Evolutionary conservation across 64 coral and sea anemone genomes (phyloP).

Genomic region (Acropora yongei): DNA sequence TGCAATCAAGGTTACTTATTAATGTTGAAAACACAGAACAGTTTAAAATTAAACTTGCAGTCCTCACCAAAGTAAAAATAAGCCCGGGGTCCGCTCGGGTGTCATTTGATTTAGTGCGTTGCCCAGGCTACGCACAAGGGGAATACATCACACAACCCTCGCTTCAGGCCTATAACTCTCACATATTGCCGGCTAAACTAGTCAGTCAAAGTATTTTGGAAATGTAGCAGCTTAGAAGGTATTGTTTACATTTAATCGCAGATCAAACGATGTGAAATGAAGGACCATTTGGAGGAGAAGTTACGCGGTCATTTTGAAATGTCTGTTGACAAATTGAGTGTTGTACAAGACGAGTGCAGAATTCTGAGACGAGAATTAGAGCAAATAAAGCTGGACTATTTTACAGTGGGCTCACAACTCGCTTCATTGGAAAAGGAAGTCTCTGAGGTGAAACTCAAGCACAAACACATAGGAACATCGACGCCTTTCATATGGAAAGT

Average conservation of each 20-base stretch:
- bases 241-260: neutral
- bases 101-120: too few relatives aligned
- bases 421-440: constrained; percentile 6
- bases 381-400: neutral
- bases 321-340: constrained; percentile 19
- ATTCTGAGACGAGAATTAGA: constrained; percentile 31
- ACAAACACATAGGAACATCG: constrained; percentile 25
- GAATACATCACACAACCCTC: too few relatives aligned
- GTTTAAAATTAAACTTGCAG: too few relatives aligned
- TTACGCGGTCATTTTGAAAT: constrained; percentile 37
- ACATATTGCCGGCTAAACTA: too few relatives aligned
- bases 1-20: too few relatives aligned
- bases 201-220: neutral
- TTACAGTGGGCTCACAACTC: neutral
- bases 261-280: constrained; percentile 28
- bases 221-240: neutral
- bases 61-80: too few relatives aligned
- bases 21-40: too few relatives aligned
- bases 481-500: constrained; percentile 30
- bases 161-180: too few relatives aligned
- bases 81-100: too few relatives aligned
- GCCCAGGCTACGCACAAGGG: too few relatives aligned
- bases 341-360: constrained; percentile 17
- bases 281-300: constrained; percentile 29
- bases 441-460: neutral